phyloP scores from a whole-genome alignment of 1,140 invertebrate genomes.

The Caerostris darwini region DNA sequence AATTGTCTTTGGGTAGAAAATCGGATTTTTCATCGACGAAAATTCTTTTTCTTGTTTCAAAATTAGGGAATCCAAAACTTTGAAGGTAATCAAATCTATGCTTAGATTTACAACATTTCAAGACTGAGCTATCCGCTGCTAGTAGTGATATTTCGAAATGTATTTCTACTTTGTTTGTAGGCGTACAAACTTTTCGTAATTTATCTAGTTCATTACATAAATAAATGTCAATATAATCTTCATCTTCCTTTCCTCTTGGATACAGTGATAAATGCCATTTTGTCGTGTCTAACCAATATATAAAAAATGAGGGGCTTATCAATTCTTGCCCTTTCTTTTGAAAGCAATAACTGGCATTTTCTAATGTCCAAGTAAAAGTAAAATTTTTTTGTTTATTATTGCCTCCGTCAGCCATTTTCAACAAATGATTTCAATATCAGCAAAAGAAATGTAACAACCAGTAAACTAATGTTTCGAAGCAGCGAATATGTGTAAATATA shows the following conservation, averaged over 20 bases:
- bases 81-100: too few species aligned
- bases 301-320: neutral
- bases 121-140: neutral
- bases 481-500: too few species aligned
- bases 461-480: too few species aligned
- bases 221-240: neutral
- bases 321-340: neutral
- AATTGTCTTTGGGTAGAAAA: neutral
- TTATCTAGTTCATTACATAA: neutral
- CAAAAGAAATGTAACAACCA: too few species aligned
- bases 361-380: neutral
- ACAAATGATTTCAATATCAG: too few species aligned
- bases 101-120: neutral
- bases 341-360: slow-evolving; percentile 30
- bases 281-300: neutral
- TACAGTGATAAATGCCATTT: neutral
- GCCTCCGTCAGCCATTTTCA: neutral
- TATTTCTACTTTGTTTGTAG: neutral
- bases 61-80: neutral
- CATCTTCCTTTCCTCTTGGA: neutral
- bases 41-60: neutral
- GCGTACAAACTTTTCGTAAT: neutral
- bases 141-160: neutral
- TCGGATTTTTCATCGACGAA: neutral
- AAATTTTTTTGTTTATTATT: neutral